Evolutionary conservation across 2,888 invertebrate genomes (phyloP), one percentile per base, ranked within the genome.

Genomic region (Amiota communis): DNA sequence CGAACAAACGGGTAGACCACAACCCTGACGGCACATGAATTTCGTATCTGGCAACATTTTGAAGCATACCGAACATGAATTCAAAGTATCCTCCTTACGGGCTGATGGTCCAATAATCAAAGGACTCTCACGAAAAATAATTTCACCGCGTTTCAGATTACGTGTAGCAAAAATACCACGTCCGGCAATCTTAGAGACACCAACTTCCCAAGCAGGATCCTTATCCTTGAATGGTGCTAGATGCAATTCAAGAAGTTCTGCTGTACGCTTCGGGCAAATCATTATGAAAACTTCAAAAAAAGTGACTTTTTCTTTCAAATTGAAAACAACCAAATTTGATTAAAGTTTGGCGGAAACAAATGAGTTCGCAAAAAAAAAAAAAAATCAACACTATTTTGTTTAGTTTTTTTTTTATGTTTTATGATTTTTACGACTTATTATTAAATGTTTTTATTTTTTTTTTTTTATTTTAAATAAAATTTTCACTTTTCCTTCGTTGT

Each of bases 41-140:
- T 87, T 85, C 10, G 87, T 86, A 74, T 91, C 88, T 17, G 87
- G 90, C 63, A 91, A 81, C 74, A 88, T 88, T 80, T 91, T 92
- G 78, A 91, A 92, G 86, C 95, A 95, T 71, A 91, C 91, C 0
- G 93, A 92, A 88, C 95, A 95, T 76, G 92, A 91, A 80, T 92
- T 91, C 23, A 89, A 69, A 56, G 91, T 91, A 8, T 91, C 88
- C 76, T 89, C 89, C 69, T 89, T 88, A 70, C 91, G 91, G 65
- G 92, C 91, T 15, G 94, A 91, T 3, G 95, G 93, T 0, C 95
- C 95, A 64, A 92, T 89, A 36, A 95, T 90, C 56, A 96, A 88
- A 0, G 96, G 93, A 72, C 90, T 91, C 85, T 96, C 96, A n/a
- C 91, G 90, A 81, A 94, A 95, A 69, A 96, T 92, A 63, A 94